Percentiles rank a stretch among this genome's conserved stretches.
Evolutionary conservation across 2,888 invertebrate species (phyloP).

Genomic region (Rutpela maculata): DNA sequence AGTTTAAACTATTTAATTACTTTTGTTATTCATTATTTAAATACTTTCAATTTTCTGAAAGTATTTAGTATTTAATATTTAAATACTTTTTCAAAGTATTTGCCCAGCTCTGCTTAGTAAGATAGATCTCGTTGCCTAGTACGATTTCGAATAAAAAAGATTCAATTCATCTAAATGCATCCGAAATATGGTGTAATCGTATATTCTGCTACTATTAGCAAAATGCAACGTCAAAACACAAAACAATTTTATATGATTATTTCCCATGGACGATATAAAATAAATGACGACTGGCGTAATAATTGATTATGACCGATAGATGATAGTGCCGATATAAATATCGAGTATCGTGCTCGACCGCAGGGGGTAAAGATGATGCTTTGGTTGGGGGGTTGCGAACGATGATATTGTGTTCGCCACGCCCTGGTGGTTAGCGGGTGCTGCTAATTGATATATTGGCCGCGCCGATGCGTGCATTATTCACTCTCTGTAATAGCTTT

Average conservation of each 20-base stretch:
- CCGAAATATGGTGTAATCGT: too few relatives aligned
- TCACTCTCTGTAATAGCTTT: conserved; percentile 51
- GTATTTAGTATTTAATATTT: too few relatives aligned
- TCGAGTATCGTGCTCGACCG: conserved; percentile 57
- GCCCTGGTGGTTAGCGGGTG: conserved; percentile 71
- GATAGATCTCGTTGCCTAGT: too few relatives aligned
- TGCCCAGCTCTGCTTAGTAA: too few relatives aligned
- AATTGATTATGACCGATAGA: conserved; percentile 59
- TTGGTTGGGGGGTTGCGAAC: conserved; percentile 51
- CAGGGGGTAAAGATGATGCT: conserved; percentile 53
- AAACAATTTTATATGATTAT: not conserved
- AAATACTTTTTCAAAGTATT: too few relatives aligned
- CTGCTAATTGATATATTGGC: conserved; percentile 73
- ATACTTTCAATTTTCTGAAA: too few relatives aligned
- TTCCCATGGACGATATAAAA: conserved; percentile 27
- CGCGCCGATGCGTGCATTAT: conserved; percentile 60
- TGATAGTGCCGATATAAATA: conserved; percentile 59
- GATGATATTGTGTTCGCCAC: conserved; percentile 66
- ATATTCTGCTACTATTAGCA: too few relatives aligned
- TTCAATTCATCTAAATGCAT: too few relatives aligned
- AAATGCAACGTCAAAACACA: not conserved
- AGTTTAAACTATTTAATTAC: too few relatives aligned
- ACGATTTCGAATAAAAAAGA: too few relatives aligned
- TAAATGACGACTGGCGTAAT: conserved; percentile 30
- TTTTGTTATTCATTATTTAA: too few relatives aligned